Evolutionary conservation across 2,113 vertebrate genomes (phyloP).

Genomic region (Notothenia rossii): DNA sequence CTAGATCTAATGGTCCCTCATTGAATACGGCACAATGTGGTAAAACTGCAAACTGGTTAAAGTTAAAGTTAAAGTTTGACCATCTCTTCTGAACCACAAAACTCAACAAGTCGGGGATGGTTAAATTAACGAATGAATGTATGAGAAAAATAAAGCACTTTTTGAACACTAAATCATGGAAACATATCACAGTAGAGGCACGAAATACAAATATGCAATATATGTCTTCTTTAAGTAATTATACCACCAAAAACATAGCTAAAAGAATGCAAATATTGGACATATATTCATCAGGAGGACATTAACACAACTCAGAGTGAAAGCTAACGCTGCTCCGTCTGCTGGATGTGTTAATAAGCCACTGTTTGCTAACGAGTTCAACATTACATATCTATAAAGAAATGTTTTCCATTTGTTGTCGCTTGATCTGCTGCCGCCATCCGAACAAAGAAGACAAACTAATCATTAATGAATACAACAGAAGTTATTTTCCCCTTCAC

Average conservation of each 20-base stretch:
- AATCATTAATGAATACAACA: background rate
- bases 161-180: no score
- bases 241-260: background rate
- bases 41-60: no score
- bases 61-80: no score
- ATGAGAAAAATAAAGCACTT: no score
- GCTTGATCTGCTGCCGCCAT: background rate
- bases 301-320: background rate
- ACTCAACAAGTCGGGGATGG: no score
- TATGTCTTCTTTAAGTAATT: no score
- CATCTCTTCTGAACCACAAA: no score
- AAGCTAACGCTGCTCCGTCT: background rate
- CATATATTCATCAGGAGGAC: background rate
- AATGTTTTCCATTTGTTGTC: background rate
- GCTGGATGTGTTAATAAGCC: background rate
- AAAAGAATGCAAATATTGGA: background rate
- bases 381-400: background rate
- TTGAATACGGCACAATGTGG: no score
- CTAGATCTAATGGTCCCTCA: no score
- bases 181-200: no score
- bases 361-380: background rate
- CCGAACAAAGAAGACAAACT: background rate
- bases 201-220: no score
- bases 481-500: conserved; percentile 3
- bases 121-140: no score